Conservation (phyloP, 2,113 vertebrate species). For the Urocitellus parryii region DNA sequence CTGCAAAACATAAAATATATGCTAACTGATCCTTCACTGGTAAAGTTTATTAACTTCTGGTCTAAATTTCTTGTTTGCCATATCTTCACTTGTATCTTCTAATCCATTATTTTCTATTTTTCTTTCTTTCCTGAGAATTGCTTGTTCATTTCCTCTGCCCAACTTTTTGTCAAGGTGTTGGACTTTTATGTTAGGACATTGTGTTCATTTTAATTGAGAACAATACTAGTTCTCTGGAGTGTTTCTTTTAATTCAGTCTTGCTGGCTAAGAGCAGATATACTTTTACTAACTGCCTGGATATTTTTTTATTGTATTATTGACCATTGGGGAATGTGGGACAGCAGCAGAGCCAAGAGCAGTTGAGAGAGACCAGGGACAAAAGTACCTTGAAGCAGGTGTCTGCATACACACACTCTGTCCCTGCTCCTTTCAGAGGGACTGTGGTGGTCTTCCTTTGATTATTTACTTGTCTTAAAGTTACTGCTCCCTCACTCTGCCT, state of each 20-base stretch:
- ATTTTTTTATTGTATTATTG: slow-evolving; percentile 12
- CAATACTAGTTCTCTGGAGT: background rate
- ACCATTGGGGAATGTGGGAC: background rate
- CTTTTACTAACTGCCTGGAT: background rate
- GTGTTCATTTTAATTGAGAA: slow-evolving; percentile 38
- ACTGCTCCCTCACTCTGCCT: background rate
- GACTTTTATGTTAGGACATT: background rate
- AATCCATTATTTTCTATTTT: slow-evolving; percentile 42
- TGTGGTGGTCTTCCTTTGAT: background rate
- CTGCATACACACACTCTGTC: too few species aligned
- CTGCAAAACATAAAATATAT: background rate
- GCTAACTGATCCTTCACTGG: background rate
- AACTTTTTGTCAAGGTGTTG: slow-evolving; percentile 44
- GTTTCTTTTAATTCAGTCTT: slow-evolving; percentile 56
- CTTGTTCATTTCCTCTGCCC: slow-evolving; percentile 6
- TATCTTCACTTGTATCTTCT: slow-evolving; percentile 3
- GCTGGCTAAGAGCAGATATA: slow-evolving; percentile 1
- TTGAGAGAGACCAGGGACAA: background rate
- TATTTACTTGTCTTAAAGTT: background rate
- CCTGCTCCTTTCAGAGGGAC: background rate
- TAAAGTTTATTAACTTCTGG: background rate
- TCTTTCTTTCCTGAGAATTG: background rate
- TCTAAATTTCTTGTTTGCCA: slow-evolving; percentile 42
- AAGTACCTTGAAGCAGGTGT: background rate
- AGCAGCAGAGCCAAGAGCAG: background rate